Conservation (phyloP, 1,140 invertebrate genomes). For the Ladona fulva region DNA sequence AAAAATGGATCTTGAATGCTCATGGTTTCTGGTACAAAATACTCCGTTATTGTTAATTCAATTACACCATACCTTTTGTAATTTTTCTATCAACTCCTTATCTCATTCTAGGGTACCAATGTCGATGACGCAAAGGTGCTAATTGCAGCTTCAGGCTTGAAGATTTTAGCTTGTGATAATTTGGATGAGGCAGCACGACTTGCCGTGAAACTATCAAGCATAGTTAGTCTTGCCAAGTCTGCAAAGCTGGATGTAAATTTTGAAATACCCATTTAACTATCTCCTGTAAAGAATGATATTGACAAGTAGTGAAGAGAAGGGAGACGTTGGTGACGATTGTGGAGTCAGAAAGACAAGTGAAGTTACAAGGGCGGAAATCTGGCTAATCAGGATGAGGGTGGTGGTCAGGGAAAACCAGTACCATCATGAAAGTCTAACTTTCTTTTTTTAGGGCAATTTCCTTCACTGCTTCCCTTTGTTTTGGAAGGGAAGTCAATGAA, state of each 20-base stretch:
- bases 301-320: too few species aligned
- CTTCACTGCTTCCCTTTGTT: too few species aligned
- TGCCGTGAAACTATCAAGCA: constrained; percentile 88
- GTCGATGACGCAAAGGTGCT: constrained; percentile 90
- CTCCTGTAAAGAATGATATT: too few species aligned
- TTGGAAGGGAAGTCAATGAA: too few species aligned
- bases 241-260: constrained; percentile 94
- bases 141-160: constrained; percentile 74
- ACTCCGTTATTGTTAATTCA: too few species aligned
- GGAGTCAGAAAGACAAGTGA: too few species aligned
- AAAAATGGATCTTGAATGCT: too few species aligned
- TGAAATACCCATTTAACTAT: constrained; percentile 68
- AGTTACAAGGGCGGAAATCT: background rate
- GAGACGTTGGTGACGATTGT: too few species aligned
- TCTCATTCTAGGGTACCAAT: constrained; percentile 66
- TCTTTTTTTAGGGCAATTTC: too few species aligned
- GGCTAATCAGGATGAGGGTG: background rate
- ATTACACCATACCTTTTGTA: too few species aligned
- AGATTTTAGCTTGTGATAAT: constrained; percentile 93
- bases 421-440: too few species aligned
- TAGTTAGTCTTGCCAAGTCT: constrained; percentile 83
- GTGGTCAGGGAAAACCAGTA: background rate
- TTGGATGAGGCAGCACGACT: constrained; percentile 92
- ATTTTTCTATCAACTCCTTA: background rate
- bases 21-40: too few species aligned